Evolutionary conservation across 2,797 vertebrate genomes (phyloP).

Genomic region (Carcharodon carcharias): DNA sequence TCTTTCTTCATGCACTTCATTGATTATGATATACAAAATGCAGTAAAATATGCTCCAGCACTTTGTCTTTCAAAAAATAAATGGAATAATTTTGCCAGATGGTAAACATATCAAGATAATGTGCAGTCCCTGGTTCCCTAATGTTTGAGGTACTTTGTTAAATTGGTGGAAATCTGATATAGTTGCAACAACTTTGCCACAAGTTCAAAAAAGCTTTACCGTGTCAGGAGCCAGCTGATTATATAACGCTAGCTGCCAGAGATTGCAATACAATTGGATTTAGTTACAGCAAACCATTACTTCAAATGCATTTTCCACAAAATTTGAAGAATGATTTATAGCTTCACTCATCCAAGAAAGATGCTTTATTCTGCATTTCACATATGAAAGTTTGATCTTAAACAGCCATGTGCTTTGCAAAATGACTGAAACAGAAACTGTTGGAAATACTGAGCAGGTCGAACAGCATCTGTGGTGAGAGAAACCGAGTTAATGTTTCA

Average conservation of each 20-base stretch:
- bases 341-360: neutral
- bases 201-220: neutral
- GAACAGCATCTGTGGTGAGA: neutral
- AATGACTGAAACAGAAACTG: neutral
- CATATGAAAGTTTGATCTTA: neutral
- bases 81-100: neutral
- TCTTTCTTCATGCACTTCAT: neutral
- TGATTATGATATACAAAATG: neutral
- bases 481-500: too few species aligned
- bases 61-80: neutral
- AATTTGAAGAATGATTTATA: neutral
- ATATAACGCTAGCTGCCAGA: neutral
- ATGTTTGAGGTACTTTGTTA: neutral
- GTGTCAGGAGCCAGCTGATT: neutral
- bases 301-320: neutral
- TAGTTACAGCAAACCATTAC: neutral
- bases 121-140: neutral
- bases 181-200: neutral
- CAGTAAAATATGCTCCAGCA: too few species aligned
- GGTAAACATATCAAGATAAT: neutral
- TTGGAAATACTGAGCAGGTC: neutral
- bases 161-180: neutral
- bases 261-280: neutral
- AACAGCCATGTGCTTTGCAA: too few species aligned
- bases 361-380: neutral